Conservation (phyloP, 2,888 invertebrate genomes). For the Platerodrilus igneus region DNA sequence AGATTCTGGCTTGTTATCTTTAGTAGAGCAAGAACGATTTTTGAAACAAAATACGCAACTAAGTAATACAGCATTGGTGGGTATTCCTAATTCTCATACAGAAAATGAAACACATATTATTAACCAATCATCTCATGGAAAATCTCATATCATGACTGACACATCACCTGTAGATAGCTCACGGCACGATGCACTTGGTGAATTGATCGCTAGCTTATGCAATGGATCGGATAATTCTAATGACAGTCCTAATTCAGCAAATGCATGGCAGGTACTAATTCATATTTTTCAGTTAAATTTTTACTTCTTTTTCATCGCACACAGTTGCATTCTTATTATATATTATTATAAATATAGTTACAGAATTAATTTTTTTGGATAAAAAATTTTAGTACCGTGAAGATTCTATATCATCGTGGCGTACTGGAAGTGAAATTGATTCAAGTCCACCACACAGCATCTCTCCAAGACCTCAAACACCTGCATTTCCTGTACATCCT, state of each 20-base stretch:
- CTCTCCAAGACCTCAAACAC: conserved; percentile 76
- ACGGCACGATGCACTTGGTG: conserved; percentile 46
- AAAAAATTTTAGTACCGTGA: conserved; percentile 50
- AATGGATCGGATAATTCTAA: conserved; percentile 46
- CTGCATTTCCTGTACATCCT: conserved; percentile 89
- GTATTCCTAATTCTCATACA: conserved; percentile 40
- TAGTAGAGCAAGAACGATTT: conserved; percentile 42
- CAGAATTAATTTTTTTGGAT: conserved; percentile 5
- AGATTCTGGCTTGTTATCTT: conserved; percentile 44
- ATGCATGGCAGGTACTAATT: conserved; percentile 52
- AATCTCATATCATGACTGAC: conserved; percentile 25
- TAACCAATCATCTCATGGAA: conserved; percentile 26
- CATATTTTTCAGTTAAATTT: conserved; percentile 4
- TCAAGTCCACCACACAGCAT: conserved; percentile 53
- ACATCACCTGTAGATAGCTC: conserved; percentile 32
- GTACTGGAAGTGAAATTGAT: conserved; percentile 54
- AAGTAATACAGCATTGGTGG: conserved; percentile 40
- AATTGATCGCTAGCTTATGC: conserved; percentile 48
- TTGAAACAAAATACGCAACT: conserved; percentile 31
- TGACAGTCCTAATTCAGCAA: conserved; percentile 45
- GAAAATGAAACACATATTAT: conserved; percentile 28
- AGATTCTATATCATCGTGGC: conserved; percentile 66
- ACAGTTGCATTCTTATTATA: conserved; percentile 5
- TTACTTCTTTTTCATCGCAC: background rate
- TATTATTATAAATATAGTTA: conserved; percentile 19